Evolutionary conservation across 2,113 vertebrate genomes (phyloP), one percentile per base, ranked within the genome.

Genomic region (Chelonoidis abingdonii): DNA sequence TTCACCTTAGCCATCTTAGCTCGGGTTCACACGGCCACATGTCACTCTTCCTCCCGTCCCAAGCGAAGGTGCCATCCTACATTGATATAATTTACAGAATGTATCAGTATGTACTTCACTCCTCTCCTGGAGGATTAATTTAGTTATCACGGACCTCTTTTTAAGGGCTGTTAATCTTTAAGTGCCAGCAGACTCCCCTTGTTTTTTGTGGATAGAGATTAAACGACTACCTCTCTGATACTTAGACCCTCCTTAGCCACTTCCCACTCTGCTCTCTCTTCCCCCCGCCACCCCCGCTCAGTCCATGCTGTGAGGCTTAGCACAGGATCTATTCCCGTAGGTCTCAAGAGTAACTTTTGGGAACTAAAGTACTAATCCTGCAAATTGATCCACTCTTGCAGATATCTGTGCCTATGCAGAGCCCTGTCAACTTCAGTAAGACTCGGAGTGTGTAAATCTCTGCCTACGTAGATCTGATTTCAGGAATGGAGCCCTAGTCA

Each of bases 11-110:
- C 89, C 78, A 83, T 89, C 83, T 93, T 83, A 57, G 80, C 38
- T 80, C 44, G 38, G 86, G 72, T n/a, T 0, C 2, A 80, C 85
- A 88, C 75, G 69, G 87, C 94, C 95, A 92, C 95, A 93, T 96
- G 94, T 50, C 85, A 49, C 80, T 80, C 80, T 90, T 56, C 47
- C 53, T 11, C 27, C 49, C 47, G 24, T 89, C 75, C 53, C 41
- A 56, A 75, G 65, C 19, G 8, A 38, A 38, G 16, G 17, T 69
- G 2, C 62, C 17, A n/a, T n/a, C 17, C 35, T 69, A 69, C 1
- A 2, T 21, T n/a, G 14, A n/a, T n/a, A 69, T n/a, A 69, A n/a
- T 69, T 69, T 69, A 69, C 35, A 69, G 65, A 69, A 35, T n/a
- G 8, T n/a, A n/a, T 69, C 16, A 69, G 16, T 92, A 44, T 81